Evolutionary conservation across 2,113 vertebrate species (phyloP).

Genomic region (Ia io): DNA sequence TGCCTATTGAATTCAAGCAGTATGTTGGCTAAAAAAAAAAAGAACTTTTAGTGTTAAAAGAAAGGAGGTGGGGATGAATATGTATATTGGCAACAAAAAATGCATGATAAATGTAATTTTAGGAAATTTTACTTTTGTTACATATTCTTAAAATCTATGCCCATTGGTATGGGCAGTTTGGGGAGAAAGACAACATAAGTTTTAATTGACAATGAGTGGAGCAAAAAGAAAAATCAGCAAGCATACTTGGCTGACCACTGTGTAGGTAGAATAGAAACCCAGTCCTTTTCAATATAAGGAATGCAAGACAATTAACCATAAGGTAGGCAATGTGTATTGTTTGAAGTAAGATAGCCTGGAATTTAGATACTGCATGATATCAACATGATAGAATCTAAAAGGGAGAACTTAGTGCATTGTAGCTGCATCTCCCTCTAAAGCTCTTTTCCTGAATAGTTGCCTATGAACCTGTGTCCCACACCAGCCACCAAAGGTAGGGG

Average conservation of each 20-base stretch:
- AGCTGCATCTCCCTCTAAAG: not conserved
- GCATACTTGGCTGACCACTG: not conserved
- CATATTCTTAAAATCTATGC: conserved; percentile 39
- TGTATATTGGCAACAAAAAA: conserved; percentile 37
- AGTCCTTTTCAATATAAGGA: conserved; percentile 24
- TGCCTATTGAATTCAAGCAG: conserved; percentile 37
- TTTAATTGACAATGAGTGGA: not conserved
- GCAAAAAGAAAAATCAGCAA: not conserved
- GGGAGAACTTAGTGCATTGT: not conserved
- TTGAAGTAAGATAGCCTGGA: conserved; percentile 25
- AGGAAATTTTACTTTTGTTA: not conserved
- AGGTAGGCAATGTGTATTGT: not conserved
- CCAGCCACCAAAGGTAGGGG: not conserved
- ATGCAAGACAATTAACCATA: conserved; percentile 13
- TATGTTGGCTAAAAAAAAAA: not conserved
- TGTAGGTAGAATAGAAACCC: not conserved
- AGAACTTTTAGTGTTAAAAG: not conserved
- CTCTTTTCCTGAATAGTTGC: conserved; percentile 5
- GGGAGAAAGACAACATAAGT: not conserved
- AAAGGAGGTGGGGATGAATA: not conserved
- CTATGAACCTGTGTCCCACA: not conserved
- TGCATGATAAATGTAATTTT: not conserved
- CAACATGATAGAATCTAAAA: not conserved
- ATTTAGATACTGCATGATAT: not conserved
- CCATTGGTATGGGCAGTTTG: not conserved